Base-by-base conservation (phyloP, 2,888 invertebrate species). In the Micoletzkya japonica region DNA sequence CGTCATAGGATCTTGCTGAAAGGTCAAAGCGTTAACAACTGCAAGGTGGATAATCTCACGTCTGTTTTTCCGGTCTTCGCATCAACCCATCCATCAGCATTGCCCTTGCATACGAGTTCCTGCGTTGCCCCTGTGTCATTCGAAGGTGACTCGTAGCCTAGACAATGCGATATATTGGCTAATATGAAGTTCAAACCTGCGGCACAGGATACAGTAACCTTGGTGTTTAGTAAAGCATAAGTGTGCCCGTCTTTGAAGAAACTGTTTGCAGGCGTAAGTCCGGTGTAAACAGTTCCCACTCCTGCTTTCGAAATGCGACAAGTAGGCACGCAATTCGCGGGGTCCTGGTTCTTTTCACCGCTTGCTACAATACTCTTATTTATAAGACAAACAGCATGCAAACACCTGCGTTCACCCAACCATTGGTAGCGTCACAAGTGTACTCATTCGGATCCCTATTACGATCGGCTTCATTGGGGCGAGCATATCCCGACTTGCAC, bases 401-500 rank as follows among this genome's bases (percentile, higher is more conserved):
- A n/a, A n/a, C 32, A 63, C 63, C 63, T 24, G 50, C 28, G 24
- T 63, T 50, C 14, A 20, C n/a, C 63, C 63, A 63, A 50, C 24
- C 49, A 63, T 63, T 34, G 4, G 26, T 60, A 17, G 63, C 63
- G 34, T 63, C 63, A 30, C 63, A 63, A 32, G 32, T 50, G 34
- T 32, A 63, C 17, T 30, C 50, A 24, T 32, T 63, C 10, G 63
- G 63, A 34, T 63, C 63, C 10, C 17, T 24, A n/a, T 63, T 50
- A 24, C 63, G 49, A 32, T 63, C 63, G 6, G 14, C 26, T 14
- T 49, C 63, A 30, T 63, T 63, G 32, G 50, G 63, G 24, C 63
- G 30, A 7, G 50, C 63, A 39, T 32, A 63, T 34, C 63, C 63
- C 28, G 36, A 36, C 36, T 66, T 66, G 56, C 66, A 66, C 26